Evolutionary conservation across 2,888 invertebrate genomes (phyloP).

Genomic region (Geotrupes spiniger): DNA sequence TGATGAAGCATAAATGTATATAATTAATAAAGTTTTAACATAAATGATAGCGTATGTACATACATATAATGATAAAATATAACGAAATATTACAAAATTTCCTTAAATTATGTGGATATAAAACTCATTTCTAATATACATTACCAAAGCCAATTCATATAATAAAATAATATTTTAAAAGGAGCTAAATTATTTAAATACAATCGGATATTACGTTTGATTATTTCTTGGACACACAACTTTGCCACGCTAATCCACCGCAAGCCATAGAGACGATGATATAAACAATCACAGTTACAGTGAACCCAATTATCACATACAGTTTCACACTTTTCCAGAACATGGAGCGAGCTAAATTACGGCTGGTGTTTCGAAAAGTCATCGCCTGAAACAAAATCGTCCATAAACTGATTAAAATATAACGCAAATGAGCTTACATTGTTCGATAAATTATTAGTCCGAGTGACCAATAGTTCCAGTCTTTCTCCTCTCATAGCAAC

Average conservation of each 20-base stretch:
- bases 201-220: not conserved
- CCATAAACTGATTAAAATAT: too few species aligned
- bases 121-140: not conserved
- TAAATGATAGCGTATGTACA: not conserved
- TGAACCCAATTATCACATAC: conserved; percentile 68
- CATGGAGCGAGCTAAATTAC: conserved; percentile 80
- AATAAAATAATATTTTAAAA: conserved; percentile 3
- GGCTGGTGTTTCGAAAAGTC: conserved; percentile 80
- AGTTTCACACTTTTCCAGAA: conserved; percentile 95
- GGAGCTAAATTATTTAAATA: conserved; percentile 2
- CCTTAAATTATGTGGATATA: conserved; percentile 4
- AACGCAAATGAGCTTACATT: too few species aligned
- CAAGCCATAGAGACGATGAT: conserved; percentile 85
- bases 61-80: conserved; percentile 12
- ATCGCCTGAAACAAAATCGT: conserved; percentile 75
- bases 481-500: conserved; percentile 88
- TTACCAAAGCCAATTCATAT: not conserved
- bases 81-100: conserved; percentile 8
- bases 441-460: conserved; percentile 85
- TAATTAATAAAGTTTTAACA: not conserved
- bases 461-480: conserved; percentile 85
- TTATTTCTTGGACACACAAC: conserved; percentile 54
- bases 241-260: conserved; percentile 78
- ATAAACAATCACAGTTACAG: conserved; percentile 71
- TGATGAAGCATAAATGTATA: not conserved